These are phyloP conservation scores for Sebastolobus alascanus DNA, from an alignment of 2,797 vertebrate genomes.

Conservation along the genomic window DNA sequence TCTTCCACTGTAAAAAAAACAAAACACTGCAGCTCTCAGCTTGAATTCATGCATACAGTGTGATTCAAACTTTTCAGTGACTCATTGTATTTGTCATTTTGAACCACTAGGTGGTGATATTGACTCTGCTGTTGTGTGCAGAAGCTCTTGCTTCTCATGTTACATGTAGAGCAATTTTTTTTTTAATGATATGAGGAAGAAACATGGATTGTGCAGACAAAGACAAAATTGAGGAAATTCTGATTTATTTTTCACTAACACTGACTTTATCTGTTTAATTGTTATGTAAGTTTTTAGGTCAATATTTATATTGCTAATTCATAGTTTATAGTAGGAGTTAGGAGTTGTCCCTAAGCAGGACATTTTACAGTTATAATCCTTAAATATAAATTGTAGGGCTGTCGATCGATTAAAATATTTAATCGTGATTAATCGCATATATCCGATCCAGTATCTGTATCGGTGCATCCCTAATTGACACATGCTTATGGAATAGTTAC, in stretches of 20 bases:
- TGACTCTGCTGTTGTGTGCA: neutral
- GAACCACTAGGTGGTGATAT: constrained; percentile 66
- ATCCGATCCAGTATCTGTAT: too few species aligned
- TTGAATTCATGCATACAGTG: neutral
- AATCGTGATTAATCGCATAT: too few species aligned
- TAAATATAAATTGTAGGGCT: too few species aligned
- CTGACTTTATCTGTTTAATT: neutral
- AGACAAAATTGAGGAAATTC: neutral
- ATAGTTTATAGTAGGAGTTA: too few species aligned
- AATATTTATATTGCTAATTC: too few species aligned
- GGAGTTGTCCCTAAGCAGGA: too few species aligned
- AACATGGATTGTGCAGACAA: neutral
- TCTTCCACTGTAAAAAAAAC: neutral
- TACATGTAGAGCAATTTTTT: neutral
- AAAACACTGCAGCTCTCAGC: neutral
- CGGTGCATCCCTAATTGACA: too few species aligned
- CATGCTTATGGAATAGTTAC: too few species aligned
- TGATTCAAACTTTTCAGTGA: neutral
- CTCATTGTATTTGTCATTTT: neutral
- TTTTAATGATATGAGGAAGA: neutral
- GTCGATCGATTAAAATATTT: too few species aligned
- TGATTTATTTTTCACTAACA: neutral
- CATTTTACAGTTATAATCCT: too few species aligned
- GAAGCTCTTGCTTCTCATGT: neutral
- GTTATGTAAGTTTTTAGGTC: too few species aligned